These are phyloP conservation scores for Branchipolynoe longqiensis DNA, from an alignment of 2,888 invertebrate genomes.

Conservation along the genomic window DNA sequence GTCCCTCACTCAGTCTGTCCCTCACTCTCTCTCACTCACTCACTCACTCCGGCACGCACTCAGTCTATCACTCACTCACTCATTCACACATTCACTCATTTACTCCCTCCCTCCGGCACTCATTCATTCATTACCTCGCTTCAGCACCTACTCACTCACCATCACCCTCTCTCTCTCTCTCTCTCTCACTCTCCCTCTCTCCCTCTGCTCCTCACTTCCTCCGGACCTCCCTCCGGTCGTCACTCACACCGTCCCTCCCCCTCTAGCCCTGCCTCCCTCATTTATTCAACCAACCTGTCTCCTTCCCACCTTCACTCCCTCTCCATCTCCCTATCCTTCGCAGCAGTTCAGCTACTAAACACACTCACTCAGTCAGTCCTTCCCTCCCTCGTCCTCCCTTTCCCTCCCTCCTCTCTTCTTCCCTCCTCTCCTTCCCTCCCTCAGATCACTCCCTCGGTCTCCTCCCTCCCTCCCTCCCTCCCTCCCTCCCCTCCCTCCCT, in stretches of 20 bases:
- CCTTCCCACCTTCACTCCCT: not conserved
- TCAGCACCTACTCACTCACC: not conserved
- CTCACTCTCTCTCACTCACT: not conserved
- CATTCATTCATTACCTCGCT: not conserved
- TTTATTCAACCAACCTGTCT: not conserved
- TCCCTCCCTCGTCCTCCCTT: not conserved
- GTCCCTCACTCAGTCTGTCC: not conserved
- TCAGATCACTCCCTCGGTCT: not conserved
- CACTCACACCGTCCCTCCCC: not conserved
- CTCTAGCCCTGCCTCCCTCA: not conserved
- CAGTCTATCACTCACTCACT: not conserved
- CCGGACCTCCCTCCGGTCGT: not conserved
- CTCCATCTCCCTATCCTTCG: not conserved
- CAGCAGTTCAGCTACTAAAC: not conserved
- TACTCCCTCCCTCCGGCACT: not conserved
- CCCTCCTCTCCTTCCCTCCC: not conserved
- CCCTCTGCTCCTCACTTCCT: not conserved
- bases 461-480: not conserved
- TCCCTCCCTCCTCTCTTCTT: not conserved
- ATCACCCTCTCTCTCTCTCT: not conserved
- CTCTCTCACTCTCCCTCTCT: not conserved
- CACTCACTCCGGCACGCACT: not conserved
- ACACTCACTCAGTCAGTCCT: not conserved
- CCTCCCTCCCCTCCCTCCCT: not conserved
- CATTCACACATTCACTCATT: not conserved